A percentile compares a stretch with the other conserved stretches of the same genome.
Evolutionary conservation across 2,888 invertebrate genomes (phyloP).

Genomic region (Stenoptilia bipunctidactyla): DNA sequence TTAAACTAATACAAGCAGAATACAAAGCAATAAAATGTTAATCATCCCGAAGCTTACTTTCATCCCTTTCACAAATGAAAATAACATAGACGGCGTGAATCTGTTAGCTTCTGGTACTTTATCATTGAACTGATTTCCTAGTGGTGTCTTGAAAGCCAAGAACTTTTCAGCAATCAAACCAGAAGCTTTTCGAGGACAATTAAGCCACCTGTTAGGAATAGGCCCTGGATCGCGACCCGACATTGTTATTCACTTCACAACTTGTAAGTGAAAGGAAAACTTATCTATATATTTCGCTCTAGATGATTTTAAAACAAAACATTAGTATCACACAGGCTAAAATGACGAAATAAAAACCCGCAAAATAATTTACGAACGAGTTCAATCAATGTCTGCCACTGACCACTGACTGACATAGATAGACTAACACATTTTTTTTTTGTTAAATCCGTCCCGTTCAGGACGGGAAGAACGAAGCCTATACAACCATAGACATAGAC

Average conservation of each 20-base stretch:
- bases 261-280: too few relatives aligned
- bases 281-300: too few relatives aligned
- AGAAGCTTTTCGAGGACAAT: slow-evolving; percentile 86
- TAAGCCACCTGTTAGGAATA: slow-evolving; percentile 89
- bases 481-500: too few relatives aligned
- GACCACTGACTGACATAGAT: too few relatives aligned
- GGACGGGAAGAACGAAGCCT: too few relatives aligned
- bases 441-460: too few relatives aligned
- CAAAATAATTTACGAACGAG: too few relatives aligned
- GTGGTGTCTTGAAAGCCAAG: slow-evolving; percentile 94
- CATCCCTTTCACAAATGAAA: slow-evolving; percentile 80
- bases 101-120: slow-evolving; percentile 86
- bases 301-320: too few relatives aligned
- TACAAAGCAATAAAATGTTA: background rate
- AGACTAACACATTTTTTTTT: too few relatives aligned
- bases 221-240: slow-evolving; percentile 65
- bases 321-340: too few relatives aligned
- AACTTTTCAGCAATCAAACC: slow-evolving; percentile 85
- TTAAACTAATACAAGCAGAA: background rate
- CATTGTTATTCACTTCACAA: slow-evolving; percentile 27
- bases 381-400: too few relatives aligned
- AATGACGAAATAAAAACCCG: too few relatives aligned
- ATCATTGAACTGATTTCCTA: slow-evolving; percentile 84
- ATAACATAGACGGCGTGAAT: slow-evolving; percentile 91
- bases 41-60: slow-evolving; percentile 71